Conservation (phyloP, 2,113 vertebrate genomes). For the Symphodus melops region DNA sequence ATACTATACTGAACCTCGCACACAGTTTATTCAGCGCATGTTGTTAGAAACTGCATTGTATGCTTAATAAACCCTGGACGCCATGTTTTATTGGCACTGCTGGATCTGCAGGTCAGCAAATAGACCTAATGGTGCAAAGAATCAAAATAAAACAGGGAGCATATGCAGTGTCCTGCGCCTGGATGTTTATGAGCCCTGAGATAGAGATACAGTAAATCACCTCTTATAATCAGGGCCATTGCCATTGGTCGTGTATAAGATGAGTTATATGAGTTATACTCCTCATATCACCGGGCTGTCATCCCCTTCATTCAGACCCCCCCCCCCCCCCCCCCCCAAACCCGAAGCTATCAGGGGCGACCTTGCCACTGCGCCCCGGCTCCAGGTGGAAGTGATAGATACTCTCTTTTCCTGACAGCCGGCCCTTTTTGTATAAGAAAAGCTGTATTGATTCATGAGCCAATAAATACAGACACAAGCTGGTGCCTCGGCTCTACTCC, state of each 20-base stretch:
- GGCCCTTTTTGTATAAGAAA: slow-evolving; percentile 78
- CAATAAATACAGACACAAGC: slow-evolving; percentile 86
- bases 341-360: slow-evolving; percentile 73
- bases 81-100: slow-evolving; percentile 57
- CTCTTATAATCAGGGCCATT: slow-evolving; percentile 79
- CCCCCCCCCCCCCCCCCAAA: slow-evolving; percentile 47
- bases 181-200: slow-evolving; percentile 76
- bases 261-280: slow-evolving; percentile 80
- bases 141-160: slow-evolving; percentile 76
- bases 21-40: slow-evolving; percentile 52
- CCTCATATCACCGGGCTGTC: slow-evolving; percentile 72
- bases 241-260: slow-evolving; percentile 70
- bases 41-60: slow-evolving; percentile 56
- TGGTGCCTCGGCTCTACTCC: slow-evolving; percentile 59
- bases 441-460: slow-evolving; percentile 82
- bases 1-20: slow-evolving; percentile 1
- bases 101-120: slow-evolving; percentile 78
- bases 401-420: slow-evolving; percentile 70
- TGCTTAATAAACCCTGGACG: slow-evolving; percentile 67
- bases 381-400: slow-evolving; percentile 84
- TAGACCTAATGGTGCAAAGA: slow-evolving; percentile 78
- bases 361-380: slow-evolving; percentile 73
- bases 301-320: slow-evolving; percentile 67
- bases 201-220: slow-evolving; percentile 74
- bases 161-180: slow-evolving; percentile 71